Conservation (phyloP, 2,888 invertebrate genomes). For the Acrobasis suavella region DNA sequence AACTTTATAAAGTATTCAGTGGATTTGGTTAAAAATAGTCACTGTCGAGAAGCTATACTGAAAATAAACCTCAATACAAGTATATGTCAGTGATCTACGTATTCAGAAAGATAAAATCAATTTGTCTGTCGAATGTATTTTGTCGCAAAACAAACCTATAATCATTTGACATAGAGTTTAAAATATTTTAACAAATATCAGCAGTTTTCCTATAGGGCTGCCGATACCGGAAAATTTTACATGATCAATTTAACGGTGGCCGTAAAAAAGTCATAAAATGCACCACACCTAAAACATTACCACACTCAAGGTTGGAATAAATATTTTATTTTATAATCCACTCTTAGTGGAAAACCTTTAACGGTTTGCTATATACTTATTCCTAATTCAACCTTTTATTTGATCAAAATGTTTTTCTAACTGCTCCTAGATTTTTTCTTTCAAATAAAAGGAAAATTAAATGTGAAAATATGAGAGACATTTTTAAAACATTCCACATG, state of each 20-base stretch:
- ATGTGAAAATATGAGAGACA: no score
- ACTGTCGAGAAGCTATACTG: no score
- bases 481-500: no score
- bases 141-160: background rate
- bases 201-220: conserved; percentile 21
- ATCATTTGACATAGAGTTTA: background rate
- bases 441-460: no score
- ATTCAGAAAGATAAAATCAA: background rate
- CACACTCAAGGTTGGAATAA: conserved; percentile 23
- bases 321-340: conserved; percentile 15
- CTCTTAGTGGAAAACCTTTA: conserved; percentile 5
- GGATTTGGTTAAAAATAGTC: no score
- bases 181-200: background rate
- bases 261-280: conserved; percentile 60
- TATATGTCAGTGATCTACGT: no score
- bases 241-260: conserved; percentile 50
- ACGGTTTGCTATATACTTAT: background rate
- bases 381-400: no score
- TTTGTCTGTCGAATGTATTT: background rate
- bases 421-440: no score
- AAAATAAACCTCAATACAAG: no score
- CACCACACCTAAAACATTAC: conserved; percentile 39
- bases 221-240: conserved; percentile 43
- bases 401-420: no score
- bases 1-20: no score